Evolutionary conservation across 2,888 invertebrate species (phyloP).

Genomic region (Xestobium rufovillosum): DNA sequence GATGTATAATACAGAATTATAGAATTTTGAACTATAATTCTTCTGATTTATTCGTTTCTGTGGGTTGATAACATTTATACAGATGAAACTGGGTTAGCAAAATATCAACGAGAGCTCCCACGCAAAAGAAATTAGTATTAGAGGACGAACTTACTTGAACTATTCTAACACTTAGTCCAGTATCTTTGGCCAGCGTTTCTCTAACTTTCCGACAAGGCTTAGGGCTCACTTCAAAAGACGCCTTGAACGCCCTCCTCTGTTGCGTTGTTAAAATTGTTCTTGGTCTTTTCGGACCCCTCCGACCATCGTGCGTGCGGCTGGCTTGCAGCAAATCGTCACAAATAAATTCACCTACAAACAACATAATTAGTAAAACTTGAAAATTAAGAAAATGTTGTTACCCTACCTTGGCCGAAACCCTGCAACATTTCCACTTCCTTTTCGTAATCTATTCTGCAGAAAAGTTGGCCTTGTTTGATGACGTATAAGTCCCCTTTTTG

Average conservation of each 20-base stretch:
- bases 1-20: too few relatives aligned
- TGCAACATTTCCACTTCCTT: slow-evolving; percentile 69
- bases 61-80: too few relatives aligned
- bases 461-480: slow-evolving; percentile 67
- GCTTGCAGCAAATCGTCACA: slow-evolving; percentile 53
- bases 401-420: slow-evolving; percentile 48
- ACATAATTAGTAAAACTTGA: background rate
- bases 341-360: slow-evolving; percentile 46
- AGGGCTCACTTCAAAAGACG: slow-evolving; percentile 77
- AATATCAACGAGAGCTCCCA: too few relatives aligned
- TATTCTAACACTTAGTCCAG: slow-evolving; percentile 74
- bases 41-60: too few relatives aligned
- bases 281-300: slow-evolving; percentile 72
- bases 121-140: too few relatives aligned
- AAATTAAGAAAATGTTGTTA: background rate
- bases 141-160: slow-evolving; percentile 57
- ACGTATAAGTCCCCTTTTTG: slow-evolving; percentile 79
- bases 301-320: slow-evolving; percentile 53
- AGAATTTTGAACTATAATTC: too few relatives aligned
- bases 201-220: slow-evolving; percentile 78
- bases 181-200: slow-evolving; percentile 76
- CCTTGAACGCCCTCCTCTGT: slow-evolving; percentile 75
- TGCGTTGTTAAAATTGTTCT: slow-evolving; percentile 77
- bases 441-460: slow-evolving; percentile 74
- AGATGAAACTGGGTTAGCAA: too few relatives aligned